phyloP scores from a whole-genome alignment of 2,888 invertebrate species.

The Cryptocheilus praepositus region DNA sequence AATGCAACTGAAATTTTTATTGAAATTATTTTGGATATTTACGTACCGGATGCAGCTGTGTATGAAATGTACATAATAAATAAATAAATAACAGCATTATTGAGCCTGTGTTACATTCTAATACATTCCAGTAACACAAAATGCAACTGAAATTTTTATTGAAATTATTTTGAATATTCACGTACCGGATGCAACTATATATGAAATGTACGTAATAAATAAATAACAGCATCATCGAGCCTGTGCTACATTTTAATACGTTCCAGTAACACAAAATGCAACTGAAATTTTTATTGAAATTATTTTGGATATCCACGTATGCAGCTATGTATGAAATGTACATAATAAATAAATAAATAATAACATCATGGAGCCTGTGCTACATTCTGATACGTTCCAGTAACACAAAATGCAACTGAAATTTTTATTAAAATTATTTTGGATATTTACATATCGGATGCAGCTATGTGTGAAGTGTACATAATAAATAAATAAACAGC shows the following conservation, averaged over 20 bases:
- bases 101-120: neutral
- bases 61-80: neutral
- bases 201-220: neutral
- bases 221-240: neutral
- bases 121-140: too few relatives aligned
- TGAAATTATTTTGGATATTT: too few relatives aligned
- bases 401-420: too few relatives aligned
- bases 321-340: too few relatives aligned
- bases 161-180: too few relatives aligned
- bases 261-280: too few relatives aligned
- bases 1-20: too few relatives aligned
- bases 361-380: too few relatives aligned
- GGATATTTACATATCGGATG: neutral
- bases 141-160: too few relatives aligned
- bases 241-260: neutral
- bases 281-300: too few relatives aligned
- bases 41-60: neutral
- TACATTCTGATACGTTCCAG: neutral
- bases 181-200: too few relatives aligned
- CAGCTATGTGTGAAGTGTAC: neutral
- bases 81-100: neutral
- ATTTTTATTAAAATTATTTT: too few relatives aligned
- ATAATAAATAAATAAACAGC: conserved; percentile 1
- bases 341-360: neutral
- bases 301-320: neutral